Base-by-base conservation (phyloP, 2,888 invertebrate genomes). In the Polietes domitor region DNA sequence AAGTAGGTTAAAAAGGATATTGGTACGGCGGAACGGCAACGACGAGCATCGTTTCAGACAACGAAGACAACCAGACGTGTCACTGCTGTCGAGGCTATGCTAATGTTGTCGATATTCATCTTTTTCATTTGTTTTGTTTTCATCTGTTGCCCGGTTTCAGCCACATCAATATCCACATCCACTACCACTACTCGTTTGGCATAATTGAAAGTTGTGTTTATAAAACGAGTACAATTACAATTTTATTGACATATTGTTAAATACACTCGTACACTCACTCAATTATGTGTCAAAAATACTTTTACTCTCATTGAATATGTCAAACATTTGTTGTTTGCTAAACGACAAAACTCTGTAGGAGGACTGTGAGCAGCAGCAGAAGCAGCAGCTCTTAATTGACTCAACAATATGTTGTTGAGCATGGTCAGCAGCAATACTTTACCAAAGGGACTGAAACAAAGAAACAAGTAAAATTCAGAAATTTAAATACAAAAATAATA, bases 1-100 rank as follows among this genome's bases (percentile, higher is more conserved):
- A 81, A 70, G 86, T 83, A 83, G 83, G 80, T 81, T 76, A 81
- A 76, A 82, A 80, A 81, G 79, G 85, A 79, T 77, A 79, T 81
- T 37, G 53, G 12, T 12, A 6, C 9, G 32, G n/a, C n/a, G n/a
- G n/a, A n/a, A 47, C 47, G 47, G 41, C 58, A 17, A 37, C 77
- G 26, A 21, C 32, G 47, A 53, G 24, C 55, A 58, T 58, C 58
- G 21, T 53, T 58, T 73, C 37, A 53, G 21, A 37, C 55, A 73
- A 37, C 19, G 15, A 32, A 37, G 32, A 55, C 53, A 53, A 43
- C 61, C 47, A 70, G 32, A 53, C 80, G 26, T 50, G n/a, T 50
- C 50, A 17, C 28, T 70, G 37, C 28, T 70, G 47, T 19, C n/a
- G 17, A 26, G 19, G 26, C 28, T 70, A 83, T 83, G 83, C 83